These are phyloP conservation scores for Hofmannophila pseudospretella DNA, from an alignment of 2,888 invertebrate species.

Conservation along the genomic window DNA sequence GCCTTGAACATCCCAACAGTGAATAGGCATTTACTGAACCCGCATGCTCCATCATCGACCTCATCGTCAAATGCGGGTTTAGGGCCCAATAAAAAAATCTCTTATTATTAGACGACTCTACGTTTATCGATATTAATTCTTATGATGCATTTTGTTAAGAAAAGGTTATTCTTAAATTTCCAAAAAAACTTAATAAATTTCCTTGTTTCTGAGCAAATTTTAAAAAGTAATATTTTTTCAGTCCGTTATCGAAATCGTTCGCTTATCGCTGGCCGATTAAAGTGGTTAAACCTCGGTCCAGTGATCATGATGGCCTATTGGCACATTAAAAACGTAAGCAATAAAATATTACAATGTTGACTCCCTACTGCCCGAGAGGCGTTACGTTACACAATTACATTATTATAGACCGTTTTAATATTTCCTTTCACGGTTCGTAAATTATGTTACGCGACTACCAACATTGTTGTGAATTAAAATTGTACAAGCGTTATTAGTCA, in stretches of 20 bases:
- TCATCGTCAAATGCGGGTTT: too few species aligned
- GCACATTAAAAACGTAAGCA: slow-evolving; percentile 23
- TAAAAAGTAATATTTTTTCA: slow-evolving; percentile 9
- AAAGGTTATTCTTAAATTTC: too few species aligned
- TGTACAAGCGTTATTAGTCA: too few species aligned
- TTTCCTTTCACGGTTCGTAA: slow-evolving; percentile 49
- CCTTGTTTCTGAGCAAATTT: neutral
- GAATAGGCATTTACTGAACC: too few species aligned
- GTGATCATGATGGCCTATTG: slow-evolving; percentile 28
- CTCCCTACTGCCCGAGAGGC: slow-evolving; percentile 17
- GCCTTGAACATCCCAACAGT: too few species aligned
- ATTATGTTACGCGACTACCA: slow-evolving; percentile 38
- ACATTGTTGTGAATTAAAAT: slow-evolving; percentile 34
- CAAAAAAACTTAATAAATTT: too few species aligned
- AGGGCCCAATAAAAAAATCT: too few species aligned
- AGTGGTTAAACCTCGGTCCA: slow-evolving; percentile 22
- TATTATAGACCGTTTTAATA: slow-evolving; percentile 36
- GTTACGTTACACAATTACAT: slow-evolving; percentile 21
- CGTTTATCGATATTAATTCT: too few species aligned
- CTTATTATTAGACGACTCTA: too few species aligned
- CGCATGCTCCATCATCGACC: too few species aligned
- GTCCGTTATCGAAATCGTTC: slow-evolving; percentile 5
- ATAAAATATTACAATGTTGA: slow-evolving; percentile 38
- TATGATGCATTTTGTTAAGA: too few species aligned
- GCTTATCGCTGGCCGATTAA: slow-evolving; percentile 1